Conservation (phyloP, 2,113 vertebrate species). For the Microcebus griseorufus region DNA sequence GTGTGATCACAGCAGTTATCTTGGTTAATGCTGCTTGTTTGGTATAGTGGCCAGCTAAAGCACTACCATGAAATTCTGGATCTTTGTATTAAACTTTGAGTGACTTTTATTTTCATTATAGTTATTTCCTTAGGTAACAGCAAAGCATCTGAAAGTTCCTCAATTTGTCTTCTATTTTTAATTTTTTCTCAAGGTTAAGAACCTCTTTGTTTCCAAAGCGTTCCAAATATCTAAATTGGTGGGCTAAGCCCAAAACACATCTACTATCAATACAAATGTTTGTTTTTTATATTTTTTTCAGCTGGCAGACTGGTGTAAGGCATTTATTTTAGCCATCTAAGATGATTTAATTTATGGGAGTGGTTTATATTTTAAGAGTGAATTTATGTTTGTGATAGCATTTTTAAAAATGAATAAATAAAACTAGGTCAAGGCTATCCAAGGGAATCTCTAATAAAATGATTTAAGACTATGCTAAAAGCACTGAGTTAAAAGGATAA, state of each 20-base stretch:
- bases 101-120: background rate
- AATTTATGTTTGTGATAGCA: background rate
- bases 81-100: background rate
- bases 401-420: background rate
- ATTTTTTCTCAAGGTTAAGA: background rate
- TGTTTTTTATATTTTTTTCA: background rate
- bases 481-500: background rate
- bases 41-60: background rate
- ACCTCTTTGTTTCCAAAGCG: background rate
- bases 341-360: constrained; percentile 3
- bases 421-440: background rate
- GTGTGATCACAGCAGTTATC: background rate
- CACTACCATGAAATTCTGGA: background rate
- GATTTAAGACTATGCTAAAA: constrained; percentile 15
- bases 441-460: constrained; percentile 30
- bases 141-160: background rate
- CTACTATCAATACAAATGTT: constrained; percentile 4
- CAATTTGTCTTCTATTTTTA: background rate
- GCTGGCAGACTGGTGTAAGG: background rate
- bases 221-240: background rate
- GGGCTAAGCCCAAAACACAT: background rate
- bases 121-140: background rate
- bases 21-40: background rate
- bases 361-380: constrained; percentile 24
- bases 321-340: constrained; percentile 24